phyloP scores from a whole-genome alignment of 2,113 vertebrate species.

The Cephalopterus ornatus region DNA sequence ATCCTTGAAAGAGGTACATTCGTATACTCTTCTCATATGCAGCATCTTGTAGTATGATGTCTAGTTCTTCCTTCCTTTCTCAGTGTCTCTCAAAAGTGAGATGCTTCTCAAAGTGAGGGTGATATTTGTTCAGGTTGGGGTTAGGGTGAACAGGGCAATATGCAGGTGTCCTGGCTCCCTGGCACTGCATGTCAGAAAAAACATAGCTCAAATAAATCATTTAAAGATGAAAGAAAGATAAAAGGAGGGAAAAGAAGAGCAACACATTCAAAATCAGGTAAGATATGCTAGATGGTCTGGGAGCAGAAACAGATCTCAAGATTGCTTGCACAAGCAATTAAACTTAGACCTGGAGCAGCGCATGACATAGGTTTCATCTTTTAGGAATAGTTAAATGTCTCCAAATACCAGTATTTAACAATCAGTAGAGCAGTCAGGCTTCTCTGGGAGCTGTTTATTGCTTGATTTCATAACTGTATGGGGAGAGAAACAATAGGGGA shows the following conservation, averaged over 20 bases:
- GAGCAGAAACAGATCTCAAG: neutral
- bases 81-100: neutral
- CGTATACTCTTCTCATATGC: neutral
- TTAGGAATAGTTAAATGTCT: neutral
- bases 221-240: neutral
- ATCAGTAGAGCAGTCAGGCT: neutral
- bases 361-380: neutral
- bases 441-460: neutral
- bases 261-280: neutral
- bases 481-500: neutral
- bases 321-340: rapidly evolving
- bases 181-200: neutral
- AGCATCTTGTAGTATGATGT: neutral
- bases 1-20: neutral
- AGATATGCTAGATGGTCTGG: neutral
- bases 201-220: neutral
- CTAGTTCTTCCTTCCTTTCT: neutral
- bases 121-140: neutral
- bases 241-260: neutral
- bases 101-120: neutral
- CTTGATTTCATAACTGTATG: neutral
- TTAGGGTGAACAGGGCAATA: neutral
- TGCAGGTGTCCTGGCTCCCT: neutral
- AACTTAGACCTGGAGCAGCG: neutral
- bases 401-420: neutral